phyloP scores from a whole-genome alignment of 2,797 vertebrate species.

The Diceros bicornis region DNA sequence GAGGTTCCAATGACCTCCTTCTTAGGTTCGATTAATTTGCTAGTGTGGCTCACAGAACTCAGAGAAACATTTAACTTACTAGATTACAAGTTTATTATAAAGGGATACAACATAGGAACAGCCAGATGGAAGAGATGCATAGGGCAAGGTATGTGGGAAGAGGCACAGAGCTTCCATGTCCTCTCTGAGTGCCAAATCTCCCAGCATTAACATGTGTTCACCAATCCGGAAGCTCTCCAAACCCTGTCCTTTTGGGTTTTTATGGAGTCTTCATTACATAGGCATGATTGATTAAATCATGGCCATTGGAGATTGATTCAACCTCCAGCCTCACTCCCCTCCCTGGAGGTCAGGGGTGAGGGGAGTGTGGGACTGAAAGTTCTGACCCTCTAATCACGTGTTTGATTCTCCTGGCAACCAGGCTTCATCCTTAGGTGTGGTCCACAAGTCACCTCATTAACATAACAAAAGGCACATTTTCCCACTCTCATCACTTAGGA shows the following conservation, averaged over 20 bases:
- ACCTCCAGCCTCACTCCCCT: not conserved
- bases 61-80: not conserved
- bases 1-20: not conserved
- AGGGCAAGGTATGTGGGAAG: not conserved
- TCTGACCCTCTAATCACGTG: not conserved
- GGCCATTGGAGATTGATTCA: not conserved
- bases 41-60: not conserved
- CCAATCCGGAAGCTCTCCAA: not conserved
- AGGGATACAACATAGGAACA: not conserved
- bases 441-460: not conserved
- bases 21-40: not conserved
- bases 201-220: not conserved
- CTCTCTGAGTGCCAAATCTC: not conserved
- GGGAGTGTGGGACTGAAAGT: not conserved
- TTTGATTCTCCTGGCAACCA: not conserved
- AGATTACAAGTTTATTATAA: not conserved
- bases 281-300: not conserved
- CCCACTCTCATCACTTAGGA: not conserved
- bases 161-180: not conserved
- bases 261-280: not conserved
- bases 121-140: not conserved
- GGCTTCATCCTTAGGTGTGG: not conserved
- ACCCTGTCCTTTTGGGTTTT: not conserved
- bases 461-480: conserved; percentile 1
- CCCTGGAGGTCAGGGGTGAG: not conserved